phyloP scores from a whole-genome alignment of 2,888 invertebrate species.

The Stictocephala bisonia region DNA sequence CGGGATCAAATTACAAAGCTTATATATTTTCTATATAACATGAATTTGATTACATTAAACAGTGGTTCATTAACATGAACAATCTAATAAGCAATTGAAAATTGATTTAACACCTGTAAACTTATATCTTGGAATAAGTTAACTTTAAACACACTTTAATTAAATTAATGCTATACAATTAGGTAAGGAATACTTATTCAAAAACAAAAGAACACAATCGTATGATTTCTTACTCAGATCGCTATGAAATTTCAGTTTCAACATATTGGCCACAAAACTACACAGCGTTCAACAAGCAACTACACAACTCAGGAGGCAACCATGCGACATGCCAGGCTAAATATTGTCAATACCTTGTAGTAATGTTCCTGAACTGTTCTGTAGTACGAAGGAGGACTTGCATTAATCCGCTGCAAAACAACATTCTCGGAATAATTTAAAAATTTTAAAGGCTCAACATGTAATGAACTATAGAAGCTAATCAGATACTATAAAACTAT shows the following conservation, averaged over 20 bases:
- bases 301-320: not conserved
- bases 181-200: too few species aligned
- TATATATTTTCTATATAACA: too few species aligned
- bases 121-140: too few species aligned
- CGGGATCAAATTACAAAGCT: too few species aligned
- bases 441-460: too few species aligned
- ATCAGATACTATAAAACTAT: too few species aligned
- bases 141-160: not conserved
- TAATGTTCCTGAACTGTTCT: conserved; percentile 30
- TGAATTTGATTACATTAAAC: too few species aligned
- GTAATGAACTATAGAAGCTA: too few species aligned
- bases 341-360: conserved; percentile 7
- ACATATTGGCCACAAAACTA: not conserved
- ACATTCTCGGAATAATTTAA: not conserved
- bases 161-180: not conserved
- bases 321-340: not conserved
- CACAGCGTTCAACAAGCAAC: conserved; percentile 2
- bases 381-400: conserved; percentile 31
- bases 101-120: too few species aligned
- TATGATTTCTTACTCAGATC: not conserved
- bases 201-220: not conserved
- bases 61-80: too few species aligned
- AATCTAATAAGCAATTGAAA: too few species aligned
- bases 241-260: not conserved
- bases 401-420: conserved; percentile 22